These are phyloP conservation scores for Alosa sapidissima DNA, from an alignment of 2,797 vertebrate species.

Conservation along the genomic window DNA sequence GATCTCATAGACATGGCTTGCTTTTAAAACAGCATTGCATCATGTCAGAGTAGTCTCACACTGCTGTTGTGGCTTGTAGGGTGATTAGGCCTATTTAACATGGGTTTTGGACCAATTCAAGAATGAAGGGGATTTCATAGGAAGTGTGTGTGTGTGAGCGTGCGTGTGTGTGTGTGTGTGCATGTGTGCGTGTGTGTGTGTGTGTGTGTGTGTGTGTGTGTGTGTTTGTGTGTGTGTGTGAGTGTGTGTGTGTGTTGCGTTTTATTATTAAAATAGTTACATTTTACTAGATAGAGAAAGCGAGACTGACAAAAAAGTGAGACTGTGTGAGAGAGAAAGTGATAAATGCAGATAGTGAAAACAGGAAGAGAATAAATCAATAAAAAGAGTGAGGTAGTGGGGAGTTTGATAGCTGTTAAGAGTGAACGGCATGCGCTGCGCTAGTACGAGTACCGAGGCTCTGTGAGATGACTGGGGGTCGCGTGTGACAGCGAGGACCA, in stretches of 20 bases:
- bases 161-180: neutral
- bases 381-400: neutral
- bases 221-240: neutral
- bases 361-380: too few relatives aligned
- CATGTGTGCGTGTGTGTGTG: neutral
- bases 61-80: neutral
- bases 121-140: slow-evolving; percentile 17
- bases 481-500: neutral
- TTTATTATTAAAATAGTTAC: too few relatives aligned
- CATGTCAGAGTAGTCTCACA: neutral
- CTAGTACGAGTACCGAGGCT: neutral
- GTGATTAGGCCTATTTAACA: neutral
- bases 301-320: too few relatives aligned
- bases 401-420: too few relatives aligned
- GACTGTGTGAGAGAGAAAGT: neutral
- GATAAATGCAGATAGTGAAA: too few relatives aligned
- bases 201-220: neutral
- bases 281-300: too few relatives aligned
- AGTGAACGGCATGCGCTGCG: neutral
- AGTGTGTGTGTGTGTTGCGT: neutral
- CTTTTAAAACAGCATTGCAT: neutral
- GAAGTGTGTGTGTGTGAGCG: neutral
- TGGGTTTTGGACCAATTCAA: neutral
- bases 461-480: neutral
- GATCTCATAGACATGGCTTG: neutral